Evolutionary conservation across 2,888 invertebrate genomes (phyloP).

Genomic region (Cataglyphis albicans): DNA sequence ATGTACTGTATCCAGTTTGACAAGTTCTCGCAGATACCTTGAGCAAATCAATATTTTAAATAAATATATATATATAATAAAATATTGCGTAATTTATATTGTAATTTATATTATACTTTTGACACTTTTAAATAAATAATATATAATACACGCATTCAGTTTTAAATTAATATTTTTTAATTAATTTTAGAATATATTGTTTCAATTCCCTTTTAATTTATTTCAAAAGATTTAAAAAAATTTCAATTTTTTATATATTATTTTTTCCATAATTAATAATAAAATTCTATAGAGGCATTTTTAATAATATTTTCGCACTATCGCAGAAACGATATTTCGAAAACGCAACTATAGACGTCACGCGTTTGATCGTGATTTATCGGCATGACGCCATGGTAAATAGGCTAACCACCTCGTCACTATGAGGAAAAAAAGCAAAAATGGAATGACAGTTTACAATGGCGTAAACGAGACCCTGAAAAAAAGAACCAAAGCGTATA

Average conservation of each 20-base stretch:
- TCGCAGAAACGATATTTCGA: background rate
- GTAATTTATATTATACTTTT: background rate
- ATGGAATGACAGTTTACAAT: background rate
- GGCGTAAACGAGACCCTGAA: background rate
- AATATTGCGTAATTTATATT: background rate
- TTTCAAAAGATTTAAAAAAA: background rate
- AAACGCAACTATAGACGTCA: constrained; percentile 12
- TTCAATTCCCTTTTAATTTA: background rate
- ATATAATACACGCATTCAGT: background rate
- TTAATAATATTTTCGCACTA: background rate
- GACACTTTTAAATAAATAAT: background rate
- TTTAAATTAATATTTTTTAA: background rate
- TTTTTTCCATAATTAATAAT: background rate
- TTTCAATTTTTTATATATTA: background rate
- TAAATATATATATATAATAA: background rate
- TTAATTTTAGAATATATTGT: background rate
- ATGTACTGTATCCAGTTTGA: background rate
- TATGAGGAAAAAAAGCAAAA: constrained; percentile 25
- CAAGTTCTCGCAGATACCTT: background rate
- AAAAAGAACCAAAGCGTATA: background rate
- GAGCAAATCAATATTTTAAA: background rate
- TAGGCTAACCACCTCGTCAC: constrained; percentile 64
- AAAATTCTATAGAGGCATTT: background rate
- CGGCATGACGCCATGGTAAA: constrained; percentile 74
- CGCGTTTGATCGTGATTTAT: constrained; percentile 33